These are phyloP conservation scores for Virgularia gustaviana DNA, from an alignment of 92 coral and sea anemone genomes.

Conservation along the genomic window DNA sequence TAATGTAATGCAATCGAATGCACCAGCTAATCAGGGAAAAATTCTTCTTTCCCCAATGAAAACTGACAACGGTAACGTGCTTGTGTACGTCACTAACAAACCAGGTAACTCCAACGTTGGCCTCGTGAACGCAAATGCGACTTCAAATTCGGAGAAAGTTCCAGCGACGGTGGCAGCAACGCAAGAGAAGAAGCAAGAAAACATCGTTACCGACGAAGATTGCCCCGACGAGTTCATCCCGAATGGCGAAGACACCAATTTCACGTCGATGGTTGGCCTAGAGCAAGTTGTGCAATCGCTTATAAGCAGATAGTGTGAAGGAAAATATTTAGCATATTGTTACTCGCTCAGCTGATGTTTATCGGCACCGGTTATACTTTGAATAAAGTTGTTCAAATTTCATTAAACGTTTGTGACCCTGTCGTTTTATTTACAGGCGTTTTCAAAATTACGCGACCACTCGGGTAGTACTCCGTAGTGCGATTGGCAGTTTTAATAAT, in stretches of 20 bases:
- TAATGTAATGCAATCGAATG: constrained; percentile 1
- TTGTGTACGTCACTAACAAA: constrained; percentile 19
- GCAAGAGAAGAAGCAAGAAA: neutral
- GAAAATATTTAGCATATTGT: too few relatives aligned
- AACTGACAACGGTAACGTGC: constrained; percentile 8
- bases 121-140: constrained; percentile 1
- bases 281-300: constrained; percentile 74
- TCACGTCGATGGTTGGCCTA: constrained; percentile 80
- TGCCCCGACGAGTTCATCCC: constrained; percentile 81
- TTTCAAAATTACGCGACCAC: too few relatives aligned
- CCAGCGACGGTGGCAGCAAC: neutral
- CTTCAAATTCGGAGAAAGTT: neutral
- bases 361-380: too few relatives aligned
- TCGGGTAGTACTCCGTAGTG: too few relatives aligned
- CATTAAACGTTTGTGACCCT: too few relatives aligned
- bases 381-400: too few relatives aligned
- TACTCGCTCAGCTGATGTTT: too few relatives aligned
- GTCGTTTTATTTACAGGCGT: too few relatives aligned
- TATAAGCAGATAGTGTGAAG: too few relatives aligned
- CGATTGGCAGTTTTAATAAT: too few relatives aligned
- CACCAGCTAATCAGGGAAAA: neutral
- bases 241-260: constrained; percentile 66
- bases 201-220: constrained; percentile 35
- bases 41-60: neutral
- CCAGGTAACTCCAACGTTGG: neutral